Percentiles rank a stretch among this genome's conserved stretches.
phyloP scores from a whole-genome alignment of 1,140 invertebrate species.

The Aleiodes sp. region DNA sequence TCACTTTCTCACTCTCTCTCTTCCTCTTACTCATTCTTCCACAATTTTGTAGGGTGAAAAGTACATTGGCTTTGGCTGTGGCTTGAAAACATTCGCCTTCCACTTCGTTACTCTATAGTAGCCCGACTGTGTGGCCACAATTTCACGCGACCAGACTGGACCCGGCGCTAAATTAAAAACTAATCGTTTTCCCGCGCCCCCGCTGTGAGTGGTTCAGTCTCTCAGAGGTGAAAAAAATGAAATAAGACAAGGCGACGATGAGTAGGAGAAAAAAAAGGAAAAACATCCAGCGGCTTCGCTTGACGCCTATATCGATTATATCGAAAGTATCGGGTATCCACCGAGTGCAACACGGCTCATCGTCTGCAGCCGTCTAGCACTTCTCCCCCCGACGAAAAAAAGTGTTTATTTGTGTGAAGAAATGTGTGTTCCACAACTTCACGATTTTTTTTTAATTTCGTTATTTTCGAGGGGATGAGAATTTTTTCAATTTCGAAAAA shows the following conservation, averaged over 20 bases:
- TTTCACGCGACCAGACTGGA: constrained; percentile 52
- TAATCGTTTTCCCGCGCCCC: constrained; percentile 53
- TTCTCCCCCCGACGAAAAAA: background rate
- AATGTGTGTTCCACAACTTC: constrained; percentile 21
- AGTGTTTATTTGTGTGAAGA: constrained; percentile 27
- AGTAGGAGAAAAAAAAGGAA: constrained; percentile 2
- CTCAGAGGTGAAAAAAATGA: background rate
- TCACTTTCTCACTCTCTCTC: constrained; percentile 28
- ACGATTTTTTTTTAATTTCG: too few relatives aligned
- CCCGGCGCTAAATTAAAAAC: constrained; percentile 56
- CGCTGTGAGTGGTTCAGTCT: constrained; percentile 39
- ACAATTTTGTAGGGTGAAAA: constrained; percentile 1
- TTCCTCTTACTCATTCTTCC: constrained; percentile 23
- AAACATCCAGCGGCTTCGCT: constrained; percentile 20
- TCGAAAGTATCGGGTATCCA: constrained; percentile 29
- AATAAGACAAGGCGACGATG: background rate
- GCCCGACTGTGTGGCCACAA: constrained; percentile 39
- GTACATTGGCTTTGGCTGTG: constrained; percentile 3
- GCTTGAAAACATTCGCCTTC: background rate
- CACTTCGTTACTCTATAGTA: background rate
- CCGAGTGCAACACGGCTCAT: constrained; percentile 30
- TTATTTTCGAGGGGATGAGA: too few relatives aligned
- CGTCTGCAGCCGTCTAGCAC: constrained; percentile 26
- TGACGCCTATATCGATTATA: constrained; percentile 35
- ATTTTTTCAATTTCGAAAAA: too few relatives aligned